Conservation (phyloP, 1,140 invertebrate species). For the Caenorhabditis latens region DNA sequence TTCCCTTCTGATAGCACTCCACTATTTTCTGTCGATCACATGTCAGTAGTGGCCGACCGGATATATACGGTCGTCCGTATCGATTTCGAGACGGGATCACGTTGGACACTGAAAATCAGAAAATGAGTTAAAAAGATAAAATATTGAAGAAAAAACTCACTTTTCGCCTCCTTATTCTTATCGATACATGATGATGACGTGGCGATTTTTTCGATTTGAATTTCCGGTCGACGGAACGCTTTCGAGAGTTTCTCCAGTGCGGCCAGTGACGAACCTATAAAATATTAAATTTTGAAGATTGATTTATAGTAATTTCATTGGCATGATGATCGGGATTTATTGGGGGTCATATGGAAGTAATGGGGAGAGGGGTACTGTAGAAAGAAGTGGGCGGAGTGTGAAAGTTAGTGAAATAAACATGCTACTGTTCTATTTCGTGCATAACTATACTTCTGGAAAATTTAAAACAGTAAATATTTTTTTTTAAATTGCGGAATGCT, state of each 20-base stretch:
- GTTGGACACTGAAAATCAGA: constrained; percentile 18
- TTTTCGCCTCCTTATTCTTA: background rate
- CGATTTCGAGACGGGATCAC: constrained; percentile 57
- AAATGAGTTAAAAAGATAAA: background rate
- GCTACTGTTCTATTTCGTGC: no score
- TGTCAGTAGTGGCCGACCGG: constrained; percentile 53
- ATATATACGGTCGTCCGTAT: constrained; percentile 60
- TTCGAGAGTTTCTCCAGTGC: constrained; percentile 53
- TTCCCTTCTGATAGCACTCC: constrained; percentile 55
- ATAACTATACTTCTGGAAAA: no score
- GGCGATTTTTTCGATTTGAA: constrained; percentile 23
- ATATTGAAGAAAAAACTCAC: background rate
- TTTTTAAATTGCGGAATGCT: no score
- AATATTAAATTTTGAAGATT: no score
- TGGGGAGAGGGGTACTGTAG: background rate
- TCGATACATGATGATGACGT: background rate
- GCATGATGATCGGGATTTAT: no score
- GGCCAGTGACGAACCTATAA: constrained; percentile 15
- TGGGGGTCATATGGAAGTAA: no score
- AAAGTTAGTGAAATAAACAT: no score
- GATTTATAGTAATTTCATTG: no score
- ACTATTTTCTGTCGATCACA: constrained; percentile 60
- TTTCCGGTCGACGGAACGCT: constrained; percentile 17
- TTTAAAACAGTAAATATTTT: no score
- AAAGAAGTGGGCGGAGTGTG: background rate